phyloP scores from a whole-genome alignment of 2,888 invertebrate species.

The Hermaeophaga mercurialis region DNA sequence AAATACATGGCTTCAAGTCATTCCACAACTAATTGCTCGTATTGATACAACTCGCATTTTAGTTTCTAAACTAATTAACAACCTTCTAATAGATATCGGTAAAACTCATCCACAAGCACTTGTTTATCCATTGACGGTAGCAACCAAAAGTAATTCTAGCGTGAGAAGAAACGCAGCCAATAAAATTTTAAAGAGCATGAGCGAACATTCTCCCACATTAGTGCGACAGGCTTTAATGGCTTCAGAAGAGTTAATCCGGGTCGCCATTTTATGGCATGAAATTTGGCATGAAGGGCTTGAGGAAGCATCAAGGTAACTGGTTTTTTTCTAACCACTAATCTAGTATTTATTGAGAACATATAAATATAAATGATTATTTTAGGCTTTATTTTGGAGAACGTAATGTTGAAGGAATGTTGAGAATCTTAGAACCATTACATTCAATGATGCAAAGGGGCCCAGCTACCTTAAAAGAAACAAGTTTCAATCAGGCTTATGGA shows the following conservation, averaged over 20 bases:
- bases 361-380: constrained; percentile 24
- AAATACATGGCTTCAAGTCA: constrained; percentile 99
- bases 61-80: constrained; percentile 90
- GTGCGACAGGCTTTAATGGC: constrained; percentile 97
- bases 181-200: constrained; percentile 93
- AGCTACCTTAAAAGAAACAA: constrained; percentile 94
- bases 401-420: constrained; percentile 96
- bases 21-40: constrained; percentile 97
- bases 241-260: constrained; percentile 94
- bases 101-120: constrained; percentile 97
- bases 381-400: constrained; percentile 93
- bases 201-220: constrained; percentile 88
- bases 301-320: constrained; percentile 79
- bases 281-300: constrained; percentile 98
- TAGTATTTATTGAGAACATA: no score
- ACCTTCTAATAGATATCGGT: constrained; percentile 93
- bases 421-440: constrained; percentile 92
- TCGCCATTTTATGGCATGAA: constrained; percentile 99
- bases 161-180: constrained; percentile 89
- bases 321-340: no score
- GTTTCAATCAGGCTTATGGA: constrained; percentile 96
- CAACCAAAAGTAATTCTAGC: constrained; percentile 89
- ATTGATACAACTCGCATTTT: constrained; percentile 91
- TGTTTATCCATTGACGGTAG: constrained; percentile 96
- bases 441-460: constrained; percentile 93